phyloP scores from a whole-genome alignment of 2,113 vertebrate genomes.

The Morone saxatilis region DNA sequence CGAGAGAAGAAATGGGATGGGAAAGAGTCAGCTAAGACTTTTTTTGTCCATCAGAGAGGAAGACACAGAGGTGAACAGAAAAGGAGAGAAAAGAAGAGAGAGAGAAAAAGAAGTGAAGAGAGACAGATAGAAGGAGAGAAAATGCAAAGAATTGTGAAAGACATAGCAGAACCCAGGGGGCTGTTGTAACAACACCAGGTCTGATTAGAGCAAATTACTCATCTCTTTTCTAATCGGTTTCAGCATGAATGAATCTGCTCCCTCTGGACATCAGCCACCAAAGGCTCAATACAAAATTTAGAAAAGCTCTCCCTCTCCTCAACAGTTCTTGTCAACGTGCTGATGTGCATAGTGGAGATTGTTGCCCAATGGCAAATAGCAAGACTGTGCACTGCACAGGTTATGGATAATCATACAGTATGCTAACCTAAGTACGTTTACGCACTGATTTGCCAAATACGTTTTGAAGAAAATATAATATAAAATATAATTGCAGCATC shows the following conservation, averaged over 20 bases:
- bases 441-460: neutral
- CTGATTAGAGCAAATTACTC: slow-evolving; percentile 60
- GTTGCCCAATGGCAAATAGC: neutral
- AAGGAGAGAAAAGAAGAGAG: neutral
- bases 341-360: neutral
- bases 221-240: slow-evolving; percentile 54
- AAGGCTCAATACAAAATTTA: neutral
- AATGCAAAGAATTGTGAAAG: slow-evolving; percentile 15
- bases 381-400: neutral
- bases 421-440: neutral
- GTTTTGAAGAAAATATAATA: neutral
- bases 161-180: slow-evolving; percentile 12
- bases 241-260: slow-evolving; percentile 28
- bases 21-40: neutral
- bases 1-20: neutral
- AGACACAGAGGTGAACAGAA: neutral
- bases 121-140: neutral
- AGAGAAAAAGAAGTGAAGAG: neutral
- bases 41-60: neutral
- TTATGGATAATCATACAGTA: too few relatives aligned
- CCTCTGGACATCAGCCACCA: slow-evolving; percentile 7
- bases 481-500: too few relatives aligned
- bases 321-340: neutral
- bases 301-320: neutral
- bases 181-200: slow-evolving; percentile 39